phyloP scores from a whole-genome alignment of 1,140 invertebrate species.

The Carposina sasakii region DNA sequence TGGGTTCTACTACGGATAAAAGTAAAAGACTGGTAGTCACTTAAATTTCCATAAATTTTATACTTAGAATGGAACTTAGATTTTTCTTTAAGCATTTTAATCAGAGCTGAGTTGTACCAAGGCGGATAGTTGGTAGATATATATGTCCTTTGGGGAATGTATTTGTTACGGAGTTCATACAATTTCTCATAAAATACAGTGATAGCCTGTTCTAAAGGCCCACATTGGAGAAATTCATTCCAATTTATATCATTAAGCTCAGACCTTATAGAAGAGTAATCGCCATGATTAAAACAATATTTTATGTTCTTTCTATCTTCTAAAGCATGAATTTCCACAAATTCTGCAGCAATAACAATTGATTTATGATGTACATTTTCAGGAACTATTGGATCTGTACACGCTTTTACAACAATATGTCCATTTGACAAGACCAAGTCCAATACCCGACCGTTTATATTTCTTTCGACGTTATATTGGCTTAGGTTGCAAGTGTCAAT shows the following conservation, averaged over 20 bases:
- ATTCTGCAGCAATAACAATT: background rate
- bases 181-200: background rate
- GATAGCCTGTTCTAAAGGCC: background rate
- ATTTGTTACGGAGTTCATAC: background rate
- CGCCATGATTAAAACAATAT: background rate
- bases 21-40: slow-evolving; percentile 13
- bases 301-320: background rate
- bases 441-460: background rate
- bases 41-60: slow-evolving; percentile 17
- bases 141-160: background rate
- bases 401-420: background rate
- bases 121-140: slow-evolving; percentile 4
- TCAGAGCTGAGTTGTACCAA: slow-evolving; percentile 15
- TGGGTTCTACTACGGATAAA: slow-evolving; percentile 11
- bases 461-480: background rate
- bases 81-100: slow-evolving; percentile 20
- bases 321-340: background rate
- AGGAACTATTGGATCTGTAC: background rate
- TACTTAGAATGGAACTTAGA: slow-evolving; percentile 15
- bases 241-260: background rate
- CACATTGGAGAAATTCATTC: background rate
- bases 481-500: background rate
- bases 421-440: background rate
- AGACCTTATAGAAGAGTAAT: background rate
- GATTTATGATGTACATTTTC: background rate